These are phyloP conservation scores for Archocentrus centrarchus DNA, from an alignment of 2,113 vertebrate genomes.

Conservation along the genomic window DNA sequence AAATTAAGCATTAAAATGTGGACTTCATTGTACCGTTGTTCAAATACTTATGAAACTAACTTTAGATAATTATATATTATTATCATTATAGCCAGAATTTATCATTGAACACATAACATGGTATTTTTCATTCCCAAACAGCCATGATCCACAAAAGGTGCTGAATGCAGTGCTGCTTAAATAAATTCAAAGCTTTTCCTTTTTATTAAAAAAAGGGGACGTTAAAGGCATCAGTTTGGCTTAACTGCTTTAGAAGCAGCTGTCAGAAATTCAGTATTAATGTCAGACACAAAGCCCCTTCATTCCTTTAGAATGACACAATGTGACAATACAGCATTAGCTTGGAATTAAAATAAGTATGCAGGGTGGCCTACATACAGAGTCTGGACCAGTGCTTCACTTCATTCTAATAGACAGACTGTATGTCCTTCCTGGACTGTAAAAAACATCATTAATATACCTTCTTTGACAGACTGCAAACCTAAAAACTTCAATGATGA, in stretches of 20 bases:
- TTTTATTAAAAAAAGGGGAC: background rate
- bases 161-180: background rate
- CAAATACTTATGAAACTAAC: background rate
- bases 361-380: constrained; percentile 2
- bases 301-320: background rate
- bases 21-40: too few relatives aligned
- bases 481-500: background rate
- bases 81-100: background rate
- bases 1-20: too few relatives aligned
- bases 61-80: background rate
- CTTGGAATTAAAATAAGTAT: constrained; percentile 2
- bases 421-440: background rate
- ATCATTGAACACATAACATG: background rate
- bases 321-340: background rate
- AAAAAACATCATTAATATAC: background rate
- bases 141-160: background rate
- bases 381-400: background rate
- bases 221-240: background rate
- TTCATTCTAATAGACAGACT: background rate
- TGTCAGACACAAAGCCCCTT: constrained; percentile 14
- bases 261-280: constrained; percentile 11
- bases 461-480: background rate
- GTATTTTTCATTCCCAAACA: background rate
- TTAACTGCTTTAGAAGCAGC: constrained; percentile 13
- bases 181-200: constrained; percentile 4